These are phyloP conservation scores for Protaetia brevitarsis DNA, from an alignment of 1,140 invertebrate genomes.

Conservation along the genomic window DNA sequence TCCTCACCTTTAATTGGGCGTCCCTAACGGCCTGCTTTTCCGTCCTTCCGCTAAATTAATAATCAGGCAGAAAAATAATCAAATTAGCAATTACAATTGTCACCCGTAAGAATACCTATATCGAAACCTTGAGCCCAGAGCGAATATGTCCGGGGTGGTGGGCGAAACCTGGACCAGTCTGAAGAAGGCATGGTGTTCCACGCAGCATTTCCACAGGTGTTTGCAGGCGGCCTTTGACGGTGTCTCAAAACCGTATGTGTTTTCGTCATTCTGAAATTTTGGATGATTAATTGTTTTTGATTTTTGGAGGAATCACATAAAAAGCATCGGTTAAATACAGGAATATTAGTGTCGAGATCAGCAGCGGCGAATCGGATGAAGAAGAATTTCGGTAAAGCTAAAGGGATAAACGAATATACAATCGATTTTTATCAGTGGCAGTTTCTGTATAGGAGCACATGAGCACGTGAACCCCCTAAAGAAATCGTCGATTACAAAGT, in stretches of 20 bases:
- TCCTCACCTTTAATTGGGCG: conserved; percentile 58
- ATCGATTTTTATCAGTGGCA: no score
- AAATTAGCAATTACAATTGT: background rate
- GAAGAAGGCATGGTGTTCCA: conserved; percentile 98
- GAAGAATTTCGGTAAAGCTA: no score
- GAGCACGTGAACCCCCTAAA: no score
- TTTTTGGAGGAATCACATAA: background rate
- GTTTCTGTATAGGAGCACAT: no score
- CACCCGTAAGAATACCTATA: conserved; percentile 54
- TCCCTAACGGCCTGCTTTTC: conserved; percentile 63
- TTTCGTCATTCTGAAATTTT: conserved; percentile 87
- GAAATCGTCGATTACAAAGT: no score
- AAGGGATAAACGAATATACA: no score
- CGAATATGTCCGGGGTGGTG: conserved; percentile 67
- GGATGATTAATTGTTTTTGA: background rate
- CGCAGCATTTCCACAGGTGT: conserved; percentile 97
- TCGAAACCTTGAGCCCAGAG: conserved; percentile 68
- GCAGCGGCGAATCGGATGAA: no score
- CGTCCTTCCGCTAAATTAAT: conserved; percentile 60
- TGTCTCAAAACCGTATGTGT: conserved; percentile 93
- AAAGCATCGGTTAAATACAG: background rate
- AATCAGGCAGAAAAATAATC: conserved; percentile 7
- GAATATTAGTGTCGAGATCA: no score
- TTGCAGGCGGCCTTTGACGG: conserved; percentile 93
- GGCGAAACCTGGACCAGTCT: conserved; percentile 77